These are phyloP conservation scores for Meloe dianella DNA, from an alignment of 2,888 invertebrate genomes.

Conservation along the genomic window DNA sequence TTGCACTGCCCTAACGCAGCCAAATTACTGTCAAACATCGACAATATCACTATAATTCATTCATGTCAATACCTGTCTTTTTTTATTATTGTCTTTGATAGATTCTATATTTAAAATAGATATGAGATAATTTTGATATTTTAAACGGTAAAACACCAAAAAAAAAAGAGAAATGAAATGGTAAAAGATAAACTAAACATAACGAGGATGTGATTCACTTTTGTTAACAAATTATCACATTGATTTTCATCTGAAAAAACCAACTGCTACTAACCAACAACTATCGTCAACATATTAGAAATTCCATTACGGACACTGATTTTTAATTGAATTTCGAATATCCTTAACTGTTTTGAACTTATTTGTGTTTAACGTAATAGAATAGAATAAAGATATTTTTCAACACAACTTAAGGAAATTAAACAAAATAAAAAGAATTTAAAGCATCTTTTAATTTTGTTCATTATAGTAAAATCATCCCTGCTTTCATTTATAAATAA, in stretches of 20 bases:
- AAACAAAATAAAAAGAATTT: neutral
- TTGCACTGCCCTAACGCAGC: slow-evolving; percentile 42
- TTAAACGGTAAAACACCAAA: too few relatives aligned
- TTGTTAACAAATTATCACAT: slow-evolving; percentile 15
- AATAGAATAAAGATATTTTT: slow-evolving; percentile 13
- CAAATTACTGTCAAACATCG: slow-evolving; percentile 19
- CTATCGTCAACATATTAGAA: slow-evolving; percentile 14
- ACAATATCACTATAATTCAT: slow-evolving; percentile 15
- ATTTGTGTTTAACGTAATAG: slow-evolving; percentile 12
- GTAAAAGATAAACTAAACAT: neutral
- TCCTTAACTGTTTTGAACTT: slow-evolving; percentile 7
- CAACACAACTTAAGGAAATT: neutral
- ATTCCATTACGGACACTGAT: slow-evolving; percentile 10
- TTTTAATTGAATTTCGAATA: slow-evolving; percentile 17
- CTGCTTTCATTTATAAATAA: neutral
- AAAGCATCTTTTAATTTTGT: neutral
- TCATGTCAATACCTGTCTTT: neutral
- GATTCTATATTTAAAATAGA: neutral
- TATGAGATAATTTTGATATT: too few relatives aligned
- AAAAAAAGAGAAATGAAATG: too few relatives aligned
- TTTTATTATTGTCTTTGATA: neutral
- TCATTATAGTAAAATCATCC: neutral
- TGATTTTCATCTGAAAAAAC: slow-evolving; percentile 2
- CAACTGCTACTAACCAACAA: neutral
- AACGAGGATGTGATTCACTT: slow-evolving; percentile 2